A percentile compares a stretch with the other conserved stretches of the same genome.
Evolutionary conservation across 2,797 vertebrate genomes (phyloP).

Genomic region (Eremophila alpestris): DNA sequence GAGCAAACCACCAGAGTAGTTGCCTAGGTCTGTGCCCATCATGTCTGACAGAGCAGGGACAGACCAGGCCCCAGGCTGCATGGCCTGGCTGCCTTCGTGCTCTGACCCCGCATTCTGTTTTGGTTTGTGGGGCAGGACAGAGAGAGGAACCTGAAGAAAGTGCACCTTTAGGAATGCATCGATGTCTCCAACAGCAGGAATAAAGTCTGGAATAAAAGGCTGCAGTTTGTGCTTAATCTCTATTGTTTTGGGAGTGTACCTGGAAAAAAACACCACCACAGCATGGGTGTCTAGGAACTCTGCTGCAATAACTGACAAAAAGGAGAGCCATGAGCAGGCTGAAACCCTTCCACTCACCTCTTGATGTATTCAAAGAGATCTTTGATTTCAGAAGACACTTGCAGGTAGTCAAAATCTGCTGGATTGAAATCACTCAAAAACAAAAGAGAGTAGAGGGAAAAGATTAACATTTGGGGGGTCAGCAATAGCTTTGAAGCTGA

Average conservation of each 20-base stretch:
- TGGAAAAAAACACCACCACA: neutral
- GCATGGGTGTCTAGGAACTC: rapidly evolving
- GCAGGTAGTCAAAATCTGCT: conserved; percentile 88
- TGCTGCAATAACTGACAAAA: neutral
- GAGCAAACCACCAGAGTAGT: neutral
- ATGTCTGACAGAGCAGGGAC: rapidly evolving
- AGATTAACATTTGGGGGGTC: rapidly evolving
- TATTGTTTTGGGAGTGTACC: conserved; percentile 87
- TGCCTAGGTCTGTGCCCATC: rapidly evolving
- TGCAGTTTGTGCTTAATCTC: conserved; percentile 92
- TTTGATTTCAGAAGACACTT: conserved; percentile 87
- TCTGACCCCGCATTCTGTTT: rapidly evolving
- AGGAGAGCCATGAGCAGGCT: neutral
- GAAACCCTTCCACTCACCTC: conserved; percentile 73
- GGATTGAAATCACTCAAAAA: conserved; percentile 82
- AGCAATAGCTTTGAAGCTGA: neutral
- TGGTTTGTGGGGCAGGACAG: rapidly evolving
- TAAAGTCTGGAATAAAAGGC: conserved; percentile 96
- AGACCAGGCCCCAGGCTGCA: too few species aligned
- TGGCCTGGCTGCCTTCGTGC: rapidly evolving
- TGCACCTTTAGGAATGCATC: conserved; percentile 95
- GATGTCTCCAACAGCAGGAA: conserved; percentile 95
- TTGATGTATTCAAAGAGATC: conserved; percentile 94
- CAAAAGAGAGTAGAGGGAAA: neutral
- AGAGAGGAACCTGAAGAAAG: neutral